Conservation (phyloP, 1,140 invertebrate species). For the Panagrolaimus sp. region DNA sequence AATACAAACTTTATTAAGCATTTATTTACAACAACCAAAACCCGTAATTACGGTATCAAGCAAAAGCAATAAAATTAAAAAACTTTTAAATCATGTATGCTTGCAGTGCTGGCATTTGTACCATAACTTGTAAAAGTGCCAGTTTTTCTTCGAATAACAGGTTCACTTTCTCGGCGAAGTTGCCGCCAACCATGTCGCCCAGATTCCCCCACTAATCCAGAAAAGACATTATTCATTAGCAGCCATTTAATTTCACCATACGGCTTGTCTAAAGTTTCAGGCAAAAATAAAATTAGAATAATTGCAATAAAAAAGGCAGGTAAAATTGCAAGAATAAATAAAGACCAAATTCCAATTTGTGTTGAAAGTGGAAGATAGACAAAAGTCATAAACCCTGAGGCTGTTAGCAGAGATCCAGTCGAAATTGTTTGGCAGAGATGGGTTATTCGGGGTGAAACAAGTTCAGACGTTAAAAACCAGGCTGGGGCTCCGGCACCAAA, state of each 20-base stretch:
- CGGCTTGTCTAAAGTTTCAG: constrained; percentile 31
- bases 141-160: not conserved
- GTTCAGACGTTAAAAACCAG: constrained; percentile 43
- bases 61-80: too few species aligned
- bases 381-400: constrained; percentile 28
- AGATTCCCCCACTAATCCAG: not conserved
- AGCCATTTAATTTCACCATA: not conserved
- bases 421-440: constrained; percentile 27
- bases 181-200: not conserved
- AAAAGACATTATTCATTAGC: not conserved
- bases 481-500: constrained; percentile 41
- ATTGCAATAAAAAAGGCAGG: constrained; percentile 35
- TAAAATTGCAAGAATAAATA: constrained; percentile 30
- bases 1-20: too few species aligned
- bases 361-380: constrained; percentile 33
- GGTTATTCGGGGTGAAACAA: constrained; percentile 27
- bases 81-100: too few species aligned
- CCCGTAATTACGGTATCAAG: too few species aligned
- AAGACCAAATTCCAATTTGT: not conserved
- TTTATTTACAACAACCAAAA: too few species aligned
- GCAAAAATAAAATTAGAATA: constrained; percentile 34
- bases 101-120: too few species aligned
- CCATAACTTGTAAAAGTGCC: not conserved
- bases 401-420: constrained; percentile 31
- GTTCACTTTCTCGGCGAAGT: not conserved